A percentile compares a stretch with the other conserved stretches of the same genome.
phyloP scores from a whole-genome alignment of 2,797 vertebrate species.

The Neostethus bicornis region DNA sequence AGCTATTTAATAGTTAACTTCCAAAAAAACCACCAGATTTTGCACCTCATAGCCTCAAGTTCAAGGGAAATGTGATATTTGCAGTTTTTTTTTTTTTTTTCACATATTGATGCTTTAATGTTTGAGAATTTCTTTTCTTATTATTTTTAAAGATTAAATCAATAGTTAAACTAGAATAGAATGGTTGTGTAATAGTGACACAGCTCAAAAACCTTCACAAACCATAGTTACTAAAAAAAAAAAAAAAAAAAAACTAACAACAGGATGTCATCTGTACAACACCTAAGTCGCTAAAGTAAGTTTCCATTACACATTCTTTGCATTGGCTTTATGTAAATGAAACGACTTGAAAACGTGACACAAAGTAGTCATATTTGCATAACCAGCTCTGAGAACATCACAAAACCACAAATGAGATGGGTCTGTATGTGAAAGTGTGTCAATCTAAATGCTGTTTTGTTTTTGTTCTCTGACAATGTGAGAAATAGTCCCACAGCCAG shows the following conservation, averaged over 20 bases:
- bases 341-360: background rate
- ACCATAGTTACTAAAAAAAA: no score
- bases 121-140: no score
- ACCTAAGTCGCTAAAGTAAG: no score
- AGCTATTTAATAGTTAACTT: no score
- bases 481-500: conserved; percentile 38
- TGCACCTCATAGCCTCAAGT: background rate
- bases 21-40: background rate
- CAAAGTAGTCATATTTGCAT: background rate
- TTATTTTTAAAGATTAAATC: no score
- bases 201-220: no score
- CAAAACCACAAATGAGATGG: conserved; percentile 18
- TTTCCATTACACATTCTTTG: no score
- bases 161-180: no score
- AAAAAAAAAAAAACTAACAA: no score
- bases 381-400: background rate
- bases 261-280: no score
- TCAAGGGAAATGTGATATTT: background rate
- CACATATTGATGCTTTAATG: no score
- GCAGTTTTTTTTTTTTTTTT: background rate
- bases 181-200: no score
- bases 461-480: conserved; percentile 38
- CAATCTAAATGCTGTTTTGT: conserved; percentile 19
- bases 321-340: background rate
- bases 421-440: conserved; percentile 22